A percentile compares a stretch with the other conserved stretches of the same genome.
These are phyloP conservation scores for Leucophenga maculata DNA, from an alignment of 2,888 invertebrate genomes.

Conservation along the genomic window DNA sequence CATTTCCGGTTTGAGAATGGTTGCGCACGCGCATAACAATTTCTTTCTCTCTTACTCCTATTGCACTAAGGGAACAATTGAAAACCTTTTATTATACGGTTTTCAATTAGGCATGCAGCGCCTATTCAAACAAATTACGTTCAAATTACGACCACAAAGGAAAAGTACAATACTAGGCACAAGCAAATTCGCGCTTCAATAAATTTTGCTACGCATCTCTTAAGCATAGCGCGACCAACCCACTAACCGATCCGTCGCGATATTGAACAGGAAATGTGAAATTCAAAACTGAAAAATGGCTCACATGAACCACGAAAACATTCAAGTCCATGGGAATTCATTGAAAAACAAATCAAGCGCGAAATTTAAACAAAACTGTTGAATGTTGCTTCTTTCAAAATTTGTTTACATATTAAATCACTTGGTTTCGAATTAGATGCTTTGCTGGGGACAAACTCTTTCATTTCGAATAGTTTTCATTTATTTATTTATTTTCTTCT, in stretches of 20 bases:
- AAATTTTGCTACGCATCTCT: background rate
- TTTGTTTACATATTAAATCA: slow-evolving; percentile 30
- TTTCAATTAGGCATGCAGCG: slow-evolving; percentile 45
- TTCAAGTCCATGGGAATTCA: slow-evolving; percentile 39
- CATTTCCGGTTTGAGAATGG: slow-evolving; percentile 50
- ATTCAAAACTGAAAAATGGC: slow-evolving; percentile 23
- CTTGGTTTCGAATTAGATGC: slow-evolving; percentile 18
- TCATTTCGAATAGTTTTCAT: background rate
- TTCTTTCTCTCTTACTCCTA: background rate
- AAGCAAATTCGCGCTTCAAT: background rate
- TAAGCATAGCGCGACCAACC: too few species aligned
- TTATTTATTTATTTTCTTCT: too few species aligned
- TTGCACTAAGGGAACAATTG: background rate
- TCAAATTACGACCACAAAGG: slow-evolving; percentile 34
- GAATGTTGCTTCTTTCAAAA: background rate
- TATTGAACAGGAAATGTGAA: slow-evolving; percentile 57
- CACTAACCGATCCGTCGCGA: background rate
- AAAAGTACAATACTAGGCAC: background rate
- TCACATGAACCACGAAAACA: slow-evolving; percentile 16
- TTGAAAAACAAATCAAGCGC: slow-evolving; percentile 51
- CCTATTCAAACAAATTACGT: slow-evolving; percentile 46
- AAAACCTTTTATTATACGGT: slow-evolving; percentile 37
- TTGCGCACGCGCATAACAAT: slow-evolving; percentile 52
- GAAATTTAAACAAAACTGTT: slow-evolving; percentile 42
- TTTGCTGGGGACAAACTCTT: slow-evolving; percentile 17